phyloP scores from a whole-genome alignment of 2,888 invertebrate genomes.

The Apamea epomidion region DNA sequence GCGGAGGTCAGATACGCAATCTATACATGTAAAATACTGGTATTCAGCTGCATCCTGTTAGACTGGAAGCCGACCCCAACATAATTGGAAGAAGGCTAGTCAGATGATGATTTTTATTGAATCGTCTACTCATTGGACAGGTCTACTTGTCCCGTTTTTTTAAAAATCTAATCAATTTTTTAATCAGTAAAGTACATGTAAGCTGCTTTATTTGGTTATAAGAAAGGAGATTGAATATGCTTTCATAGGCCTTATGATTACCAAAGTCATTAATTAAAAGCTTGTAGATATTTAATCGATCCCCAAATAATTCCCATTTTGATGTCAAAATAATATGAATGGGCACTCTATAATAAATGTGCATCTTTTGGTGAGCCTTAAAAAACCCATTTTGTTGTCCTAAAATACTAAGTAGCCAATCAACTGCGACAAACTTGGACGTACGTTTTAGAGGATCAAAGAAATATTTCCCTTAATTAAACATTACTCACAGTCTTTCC shows the following conservation, averaged over 20 bases:
- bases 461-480: not conserved
- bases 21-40: not conserved
- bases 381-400: not conserved
- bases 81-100: not conserved
- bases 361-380: not conserved
- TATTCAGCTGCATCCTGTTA: not conserved
- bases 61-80: not conserved
- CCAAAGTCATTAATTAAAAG: not conserved
- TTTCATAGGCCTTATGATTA: not conserved
- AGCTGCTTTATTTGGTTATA: not conserved
- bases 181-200: not conserved
- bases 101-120: not conserved
- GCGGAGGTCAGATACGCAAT: not conserved
- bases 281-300: not conserved
- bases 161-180: not conserved
- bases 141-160: not conserved
- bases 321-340: no score
- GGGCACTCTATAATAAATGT: not conserved
- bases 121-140: not conserved
- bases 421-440: no score
- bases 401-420: no score
- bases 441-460: not conserved
- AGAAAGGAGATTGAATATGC: not conserved
- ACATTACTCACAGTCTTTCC: constrained; percentile 76
- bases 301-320: not conserved